Conservation (phyloP, 2,113 vertebrate species). For the Microtus richardsoni region DNA sequence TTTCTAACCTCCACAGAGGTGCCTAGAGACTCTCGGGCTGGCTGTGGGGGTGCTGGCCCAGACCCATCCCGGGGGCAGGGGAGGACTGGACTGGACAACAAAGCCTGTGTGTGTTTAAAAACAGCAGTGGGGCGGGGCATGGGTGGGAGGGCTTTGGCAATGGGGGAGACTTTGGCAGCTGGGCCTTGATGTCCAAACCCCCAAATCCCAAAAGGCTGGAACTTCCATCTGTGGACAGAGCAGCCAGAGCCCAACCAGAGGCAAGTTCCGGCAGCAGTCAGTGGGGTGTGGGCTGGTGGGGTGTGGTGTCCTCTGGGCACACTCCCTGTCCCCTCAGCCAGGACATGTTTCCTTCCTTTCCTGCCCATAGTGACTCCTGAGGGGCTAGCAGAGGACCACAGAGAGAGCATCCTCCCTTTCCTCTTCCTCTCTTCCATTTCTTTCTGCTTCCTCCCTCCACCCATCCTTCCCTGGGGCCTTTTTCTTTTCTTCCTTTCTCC, state of each 20-base stretch:
- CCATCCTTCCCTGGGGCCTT: background rate
- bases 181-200: background rate
- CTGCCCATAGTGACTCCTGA: slow-evolving; percentile 55
- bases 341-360: slow-evolving; percentile 76
- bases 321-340: slow-evolving; percentile 7
- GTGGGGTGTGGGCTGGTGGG: slow-evolving; percentile 52
- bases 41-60: background rate
- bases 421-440: slow-evolving; percentile 73
- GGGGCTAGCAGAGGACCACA: slow-evolving; percentile 28
- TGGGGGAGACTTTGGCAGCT: background rate
- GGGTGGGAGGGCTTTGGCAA: background rate
- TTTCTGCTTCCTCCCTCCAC: slow-evolving; percentile 48
- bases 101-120: background rate
- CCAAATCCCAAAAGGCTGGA: background rate
- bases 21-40: background rate
- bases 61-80: background rate
- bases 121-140: background rate
- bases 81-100: background rate
- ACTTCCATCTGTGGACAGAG: background rate
- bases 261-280: background rate
- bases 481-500: background rate
- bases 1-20: slow-evolving; percentile 3
- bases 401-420: slow-evolving; percentile 73
- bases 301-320: slow-evolving; percentile 57
- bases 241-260: background rate